Evolutionary conservation across 2,888 invertebrate species (phyloP).

Genomic region (Drosophila subsilvestris): DNA sequence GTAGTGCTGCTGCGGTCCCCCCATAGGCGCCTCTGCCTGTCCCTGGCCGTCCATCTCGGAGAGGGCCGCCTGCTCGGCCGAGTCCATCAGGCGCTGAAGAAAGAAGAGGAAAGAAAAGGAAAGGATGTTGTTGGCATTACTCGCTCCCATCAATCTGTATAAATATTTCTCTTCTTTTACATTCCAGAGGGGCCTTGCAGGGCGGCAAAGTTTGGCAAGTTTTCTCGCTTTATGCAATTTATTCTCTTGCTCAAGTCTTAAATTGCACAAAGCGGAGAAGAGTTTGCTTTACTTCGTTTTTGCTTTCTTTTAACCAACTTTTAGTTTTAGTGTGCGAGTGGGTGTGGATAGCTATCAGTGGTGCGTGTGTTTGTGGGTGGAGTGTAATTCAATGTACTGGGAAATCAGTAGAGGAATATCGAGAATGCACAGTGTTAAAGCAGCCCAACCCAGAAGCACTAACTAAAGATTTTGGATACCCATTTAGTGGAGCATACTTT

Average conservation of each 20-base stretch:
- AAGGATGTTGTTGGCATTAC: not conserved
- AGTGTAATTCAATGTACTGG: constrained; percentile 48
- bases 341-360: not conserved
- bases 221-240: constrained; percentile 73
- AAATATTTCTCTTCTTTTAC: constrained; percentile 46
- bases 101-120: not conserved
- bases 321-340: constrained; percentile 9
- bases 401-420: constrained; percentile 52
- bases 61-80: constrained; percentile 93
- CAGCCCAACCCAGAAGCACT: not conserved
- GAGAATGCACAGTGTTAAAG: constrained; percentile 42
- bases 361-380: constrained; percentile 21
- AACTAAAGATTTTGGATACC: not conserved
- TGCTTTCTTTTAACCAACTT: constrained; percentile 41
- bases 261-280: constrained; percentile 68
- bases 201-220: constrained; percentile 48
- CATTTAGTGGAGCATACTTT: not conserved
- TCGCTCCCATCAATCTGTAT: constrained; percentile 59
- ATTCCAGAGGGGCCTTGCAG: constrained; percentile 9
- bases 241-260: constrained; percentile 60
- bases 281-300: constrained; percentile 44
- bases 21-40: constrained; percentile 50
- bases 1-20: constrained; percentile 86
- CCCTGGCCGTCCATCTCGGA: constrained; percentile 86
- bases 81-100: constrained; percentile 94